phyloP scores from a whole-genome alignment of 2,797 vertebrate species.

The Psittacula echo region DNA sequence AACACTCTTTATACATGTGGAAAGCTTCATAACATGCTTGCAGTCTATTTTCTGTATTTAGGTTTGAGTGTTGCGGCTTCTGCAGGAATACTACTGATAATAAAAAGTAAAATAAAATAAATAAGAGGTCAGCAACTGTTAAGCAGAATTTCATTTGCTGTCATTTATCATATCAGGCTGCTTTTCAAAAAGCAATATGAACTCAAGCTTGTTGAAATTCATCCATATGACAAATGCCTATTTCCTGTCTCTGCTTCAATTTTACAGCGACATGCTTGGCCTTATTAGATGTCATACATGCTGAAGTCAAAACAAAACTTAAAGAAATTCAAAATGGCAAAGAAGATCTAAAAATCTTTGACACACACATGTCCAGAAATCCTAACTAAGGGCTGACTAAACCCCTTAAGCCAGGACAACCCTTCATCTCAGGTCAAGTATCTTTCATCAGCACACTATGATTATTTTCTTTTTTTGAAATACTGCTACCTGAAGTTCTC shows the following conservation, averaged over 20 bases:
- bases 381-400: not conserved
- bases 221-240: conserved; percentile 28
- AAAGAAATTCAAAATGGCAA: conserved; percentile 3
- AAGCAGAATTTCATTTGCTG: conserved; percentile 31
- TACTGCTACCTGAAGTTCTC: not conserved
- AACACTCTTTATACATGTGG: not conserved
- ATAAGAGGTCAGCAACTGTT: conserved; percentile 12
- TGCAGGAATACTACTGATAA: not conserved
- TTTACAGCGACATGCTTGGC: not conserved
- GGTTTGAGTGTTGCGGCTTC: not conserved
- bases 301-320: conserved; percentile 39
- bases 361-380: not conserved
- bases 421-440: not conserved
- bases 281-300: conserved; percentile 4
- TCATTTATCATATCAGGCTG: conserved; percentile 14
- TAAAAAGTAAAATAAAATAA: not conserved
- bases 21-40: not conserved
- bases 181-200: conserved; percentile 12
- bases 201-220: conserved; percentile 40
- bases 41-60: not conserved
- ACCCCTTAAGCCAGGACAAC: not conserved
- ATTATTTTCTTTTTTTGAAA: rapidly evolving
- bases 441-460: not conserved
- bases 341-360: not conserved
- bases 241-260: conserved; percentile 18